These are phyloP conservation scores for Poecilia velifera DNA, from an alignment of 2,797 vertebrate genomes.

Conservation along the genomic window DNA sequence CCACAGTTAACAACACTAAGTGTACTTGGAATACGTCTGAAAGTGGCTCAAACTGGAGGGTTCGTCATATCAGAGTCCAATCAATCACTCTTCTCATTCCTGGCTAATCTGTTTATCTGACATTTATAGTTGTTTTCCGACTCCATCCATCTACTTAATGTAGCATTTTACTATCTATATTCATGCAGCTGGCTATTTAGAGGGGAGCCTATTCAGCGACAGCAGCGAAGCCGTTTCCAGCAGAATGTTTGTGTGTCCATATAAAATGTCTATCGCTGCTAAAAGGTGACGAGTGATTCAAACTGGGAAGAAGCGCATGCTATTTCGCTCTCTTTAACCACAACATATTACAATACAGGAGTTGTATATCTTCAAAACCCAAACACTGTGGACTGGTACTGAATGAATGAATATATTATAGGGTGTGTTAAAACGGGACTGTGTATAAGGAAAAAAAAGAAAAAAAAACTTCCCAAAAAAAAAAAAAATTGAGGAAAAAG, in stretches of 20 bases:
- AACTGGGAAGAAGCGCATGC: slow-evolving; percentile 43
- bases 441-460: background rate
- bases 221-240: slow-evolving; percentile 47
- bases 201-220: slow-evolving; percentile 56
- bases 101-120: slow-evolving; percentile 62
- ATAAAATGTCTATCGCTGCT: slow-evolving; percentile 14
- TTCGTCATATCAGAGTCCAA: slow-evolving; percentile 56
- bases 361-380: slow-evolving; percentile 42
- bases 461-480: background rate
- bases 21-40: slow-evolving; percentile 18
- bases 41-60: slow-evolving; percentile 55
- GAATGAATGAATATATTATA: slow-evolving; percentile 59
- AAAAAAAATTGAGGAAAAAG: slow-evolving; percentile 36
- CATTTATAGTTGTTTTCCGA: slow-evolving; percentile 66
- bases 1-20: background rate
- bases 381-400: slow-evolving; percentile 33
- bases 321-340: slow-evolving; percentile 38
- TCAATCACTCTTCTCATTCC: slow-evolving; percentile 58
- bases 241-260: slow-evolving; percentile 29
- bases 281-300: slow-evolving; percentile 43
- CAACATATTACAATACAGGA: slow-evolving; percentile 40
- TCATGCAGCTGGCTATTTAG: slow-evolving; percentile 47
- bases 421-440: slow-evolving; percentile 40
- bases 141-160: slow-evolving; percentile 65
- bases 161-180: slow-evolving; percentile 67